These are phyloP conservation scores for Copsychus sechellarum DNA, from an alignment of 2,113 vertebrate genomes.

Conservation along the genomic window DNA sequence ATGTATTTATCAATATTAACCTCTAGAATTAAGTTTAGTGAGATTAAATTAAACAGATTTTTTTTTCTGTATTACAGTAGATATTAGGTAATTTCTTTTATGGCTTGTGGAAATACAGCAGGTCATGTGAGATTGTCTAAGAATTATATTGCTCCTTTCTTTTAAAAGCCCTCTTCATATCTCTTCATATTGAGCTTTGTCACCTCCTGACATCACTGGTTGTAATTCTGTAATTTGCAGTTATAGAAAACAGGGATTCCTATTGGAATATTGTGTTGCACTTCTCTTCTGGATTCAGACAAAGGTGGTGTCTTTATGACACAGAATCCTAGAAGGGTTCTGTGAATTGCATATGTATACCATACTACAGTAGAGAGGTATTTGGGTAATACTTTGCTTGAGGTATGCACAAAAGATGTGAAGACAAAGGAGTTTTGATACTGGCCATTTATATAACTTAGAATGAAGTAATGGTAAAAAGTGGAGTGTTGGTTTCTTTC, in stretches of 20 bases:
- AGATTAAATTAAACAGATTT: not conserved
- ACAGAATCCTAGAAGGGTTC: not conserved
- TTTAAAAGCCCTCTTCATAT: not conserved
- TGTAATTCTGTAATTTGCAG: not conserved
- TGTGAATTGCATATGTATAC: not conserved
- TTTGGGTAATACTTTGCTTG: not conserved
- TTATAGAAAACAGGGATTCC: not conserved
- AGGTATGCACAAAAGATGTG: not conserved
- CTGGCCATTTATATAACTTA: not conserved
- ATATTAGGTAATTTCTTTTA: not conserved
- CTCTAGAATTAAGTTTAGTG: not conserved
- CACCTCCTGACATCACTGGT: not conserved
- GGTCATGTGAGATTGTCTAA: not conserved
- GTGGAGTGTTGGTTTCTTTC: not conserved
- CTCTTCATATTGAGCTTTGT: not conserved
- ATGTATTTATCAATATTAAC: not conserved
- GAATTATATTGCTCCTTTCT: not conserved
- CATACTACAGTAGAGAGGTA: not conserved
- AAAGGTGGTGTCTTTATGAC: not conserved
- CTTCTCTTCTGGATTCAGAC: not conserved
- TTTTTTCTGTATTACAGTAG: not conserved
- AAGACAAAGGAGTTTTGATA: not conserved
- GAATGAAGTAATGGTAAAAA: not conserved
- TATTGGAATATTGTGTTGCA: not conserved
- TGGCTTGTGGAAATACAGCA: not conserved